Conservation (phyloP, 1,140 invertebrate genomes). For the Ridgeia piscesae region DNA sequence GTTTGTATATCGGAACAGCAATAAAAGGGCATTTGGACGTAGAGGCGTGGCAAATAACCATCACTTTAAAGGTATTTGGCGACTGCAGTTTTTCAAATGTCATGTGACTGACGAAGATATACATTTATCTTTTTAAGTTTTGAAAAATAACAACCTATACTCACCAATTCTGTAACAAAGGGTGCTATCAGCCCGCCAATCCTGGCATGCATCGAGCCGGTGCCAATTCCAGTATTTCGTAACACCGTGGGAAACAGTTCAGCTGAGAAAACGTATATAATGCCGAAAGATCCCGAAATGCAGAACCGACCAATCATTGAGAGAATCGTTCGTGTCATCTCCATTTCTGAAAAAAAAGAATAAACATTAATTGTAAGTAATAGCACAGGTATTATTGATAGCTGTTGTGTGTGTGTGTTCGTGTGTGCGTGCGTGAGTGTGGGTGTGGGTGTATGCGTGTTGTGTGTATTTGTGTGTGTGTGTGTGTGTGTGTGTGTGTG, state of each 20-base stretch:
- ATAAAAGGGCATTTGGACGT: too few relatives aligned
- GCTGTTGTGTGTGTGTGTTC: too few relatives aligned
- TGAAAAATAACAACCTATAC: not conserved
- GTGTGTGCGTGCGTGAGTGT: not conserved
- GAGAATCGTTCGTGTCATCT: conserved; percentile 45
- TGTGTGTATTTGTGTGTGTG: not conserved
- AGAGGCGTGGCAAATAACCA: too few relatives aligned
- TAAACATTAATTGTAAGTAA: not conserved
- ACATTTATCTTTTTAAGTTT: not conserved
- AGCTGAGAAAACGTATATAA: conserved; percentile 54
- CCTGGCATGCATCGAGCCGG: conserved; percentile 57
- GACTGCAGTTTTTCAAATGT: not conserved
- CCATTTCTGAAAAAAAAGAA: not conserved
- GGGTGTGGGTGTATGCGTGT: not conserved
- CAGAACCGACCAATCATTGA: conserved; percentile 40
- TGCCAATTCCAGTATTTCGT: conserved; percentile 56
- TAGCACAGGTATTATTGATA: too few relatives aligned
- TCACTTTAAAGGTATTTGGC: too few relatives aligned
- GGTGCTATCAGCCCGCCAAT: conserved; percentile 58
- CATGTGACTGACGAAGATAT: not conserved
- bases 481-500: too few relatives aligned
- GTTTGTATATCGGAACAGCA: too few relatives aligned
- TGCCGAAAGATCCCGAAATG: conserved; percentile 41
- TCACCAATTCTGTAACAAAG: conserved; percentile 46
- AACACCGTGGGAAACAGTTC: conserved; percentile 61